Evolutionary conservation across 2,113 vertebrate species (phyloP).

Genomic region (Emberiza fucata): DNA sequence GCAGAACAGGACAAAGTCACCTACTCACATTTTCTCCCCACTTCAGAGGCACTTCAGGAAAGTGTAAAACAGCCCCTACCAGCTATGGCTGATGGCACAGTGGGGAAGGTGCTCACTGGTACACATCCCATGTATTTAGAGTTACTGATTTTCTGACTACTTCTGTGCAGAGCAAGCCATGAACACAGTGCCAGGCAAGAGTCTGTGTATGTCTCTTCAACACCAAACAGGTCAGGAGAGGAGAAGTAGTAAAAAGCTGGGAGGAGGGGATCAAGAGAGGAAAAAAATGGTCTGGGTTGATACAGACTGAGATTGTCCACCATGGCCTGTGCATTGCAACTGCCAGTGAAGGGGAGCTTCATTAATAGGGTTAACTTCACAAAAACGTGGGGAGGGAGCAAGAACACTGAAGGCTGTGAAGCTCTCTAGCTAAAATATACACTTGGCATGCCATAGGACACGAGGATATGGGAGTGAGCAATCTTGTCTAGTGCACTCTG

Average conservation of each 20-base stretch:
- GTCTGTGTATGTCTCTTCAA: not conserved
- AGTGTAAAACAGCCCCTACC: not conserved
- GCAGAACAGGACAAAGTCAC: not conserved
- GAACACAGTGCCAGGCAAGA: not conserved
- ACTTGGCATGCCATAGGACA: not conserved
- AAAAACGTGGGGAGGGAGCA: not conserved
- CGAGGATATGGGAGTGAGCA: not conserved
- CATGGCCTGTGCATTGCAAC: not conserved
- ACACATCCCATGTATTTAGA: not conserved
- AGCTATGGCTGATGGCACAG: not conserved
- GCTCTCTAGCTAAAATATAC: not conserved
- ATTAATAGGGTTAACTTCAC: not conserved
- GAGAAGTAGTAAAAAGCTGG: not conserved
- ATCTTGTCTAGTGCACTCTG: not conserved
- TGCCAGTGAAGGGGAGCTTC: not conserved
- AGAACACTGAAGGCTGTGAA: not conserved
- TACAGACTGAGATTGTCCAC: not conserved
- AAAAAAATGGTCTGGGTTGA: rapidly evolving
- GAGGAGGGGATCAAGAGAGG: not conserved
- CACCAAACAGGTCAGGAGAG: not conserved
- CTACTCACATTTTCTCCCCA: not conserved
- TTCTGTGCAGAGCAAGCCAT: not conserved
- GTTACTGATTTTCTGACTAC: not conserved
- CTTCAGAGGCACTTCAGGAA: not conserved
- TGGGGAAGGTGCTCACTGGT: not conserved